Evolutionary conservation across 1,140 invertebrate species (phyloP), one percentile per base, ranked within the genome.

Genomic region (Arion vulgaris): DNA sequence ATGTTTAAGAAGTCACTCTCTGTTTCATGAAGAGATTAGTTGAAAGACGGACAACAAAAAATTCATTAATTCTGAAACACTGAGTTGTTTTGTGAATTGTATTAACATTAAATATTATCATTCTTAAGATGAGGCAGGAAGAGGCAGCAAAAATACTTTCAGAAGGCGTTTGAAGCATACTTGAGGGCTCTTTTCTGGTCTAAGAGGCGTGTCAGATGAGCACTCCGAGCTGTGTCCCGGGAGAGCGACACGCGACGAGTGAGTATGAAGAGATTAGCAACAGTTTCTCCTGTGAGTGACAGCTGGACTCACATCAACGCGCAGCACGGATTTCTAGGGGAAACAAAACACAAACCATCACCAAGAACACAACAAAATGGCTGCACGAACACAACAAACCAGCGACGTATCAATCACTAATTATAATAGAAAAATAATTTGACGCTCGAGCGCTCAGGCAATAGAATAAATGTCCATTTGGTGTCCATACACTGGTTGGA

Each of bases 381-480:
- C n/a, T 45, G 34, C 34, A 36, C 38, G 71, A 45, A n/a, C 38
- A 73, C 71, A 38, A 45, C n/a, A n/a, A 34, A 1, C 68, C 68
- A 11, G 28, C 68, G 36, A n/a, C 71, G 45, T 73, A 73, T 73
- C 71, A 73, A 73, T 73, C 23, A 73, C 71, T 73, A n/a, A 73
- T 45, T 26, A 73, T n/a, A 73, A 73, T 73, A 45, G 71, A 41
- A 15, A 38, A 45, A 38, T 73, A 34, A 45, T 73, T 73, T 41
- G 17, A 73, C 71, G 71, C 13, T 1, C 71, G 2, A 45, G 13
- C 71, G 38, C 5, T n/a, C 23, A 15, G 38, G 36, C 71, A 73
- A 73, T 73, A 73, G 71, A 73, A 73, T 73, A 73, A 73, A 73
- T 73, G 41, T 73, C 34, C n/a, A 45, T 41, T 45, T 7, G 71